Base-by-base conservation (phyloP, 2,797 vertebrate genomes). In the Coregonus sp. region DNA sequence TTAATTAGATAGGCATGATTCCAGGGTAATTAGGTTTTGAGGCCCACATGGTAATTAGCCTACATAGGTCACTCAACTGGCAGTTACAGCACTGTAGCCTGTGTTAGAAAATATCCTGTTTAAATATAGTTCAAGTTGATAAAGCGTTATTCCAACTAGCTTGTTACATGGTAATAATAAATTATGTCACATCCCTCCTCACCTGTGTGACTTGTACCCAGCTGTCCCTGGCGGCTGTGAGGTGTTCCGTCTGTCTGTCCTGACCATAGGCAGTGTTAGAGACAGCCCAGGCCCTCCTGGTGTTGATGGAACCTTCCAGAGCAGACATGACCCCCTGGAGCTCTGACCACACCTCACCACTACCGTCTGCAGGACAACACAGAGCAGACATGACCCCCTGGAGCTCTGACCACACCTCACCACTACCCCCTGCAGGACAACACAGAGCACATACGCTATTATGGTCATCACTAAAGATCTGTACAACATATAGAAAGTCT, bases 281-380 rank as follows among this genome's bases (percentile, higher is more conserved):
- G n/a, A 75, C 74, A 0, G 91, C 86, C 82, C 78, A 82, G 9
- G 83, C 89, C 86, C 92, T 95, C 77, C 95, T 93, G 37, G 86
- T 93, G 70, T 92, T 91, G 51, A 95, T 94, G 0, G 94, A 87
- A 0, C 90, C 93, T 80, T 99, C 98, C 76, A 99, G 93, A 0
- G 95, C 95, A 0, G 94, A 93, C 51, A 33, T 33, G 31, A 33
- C 25, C 25, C 25, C 25, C 25, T 25, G 25, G 25, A 25, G 25
- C 25, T 25, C 25, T 25, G 25, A 25, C 25, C 25, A 25, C 25
- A 25, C 25, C 25, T 25, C 25, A 25, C 25, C 25, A 25, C 25
- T 25, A 25, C 25, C 25, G 0, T 9, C 40, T 47, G 40, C 40
- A 47, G 16, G 56, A n/a, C 56, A 59, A n/a, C n/a, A 18, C 16